phyloP scores from a whole-genome alignment of 1,140 invertebrate genomes.

The Manduca sexta region DNA sequence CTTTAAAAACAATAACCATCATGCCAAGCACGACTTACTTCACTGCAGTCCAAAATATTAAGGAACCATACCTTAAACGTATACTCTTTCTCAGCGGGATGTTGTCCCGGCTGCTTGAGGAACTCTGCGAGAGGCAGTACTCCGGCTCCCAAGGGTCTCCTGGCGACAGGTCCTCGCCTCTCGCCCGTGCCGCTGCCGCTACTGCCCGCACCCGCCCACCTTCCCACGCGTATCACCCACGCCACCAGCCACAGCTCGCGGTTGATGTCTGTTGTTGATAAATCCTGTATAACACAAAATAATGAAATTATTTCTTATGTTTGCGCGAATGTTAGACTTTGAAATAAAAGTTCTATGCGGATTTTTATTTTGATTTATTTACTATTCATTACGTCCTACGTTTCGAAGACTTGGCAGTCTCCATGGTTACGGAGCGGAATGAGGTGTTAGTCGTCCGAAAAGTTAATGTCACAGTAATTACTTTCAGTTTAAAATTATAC shows the following conservation, averaged over 20 bases:
- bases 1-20: no score
- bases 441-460: no score
- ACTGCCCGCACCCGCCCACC: constrained; percentile 88
- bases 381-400: no score
- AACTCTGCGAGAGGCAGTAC: constrained; percentile 80
- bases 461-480: no score
- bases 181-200: constrained; percentile 79
- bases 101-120: constrained; percentile 75
- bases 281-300: constrained; percentile 59
- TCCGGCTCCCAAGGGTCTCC: constrained; percentile 88
- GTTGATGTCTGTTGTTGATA: constrained; percentile 86
- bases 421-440: no score
- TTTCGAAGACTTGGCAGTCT: no score
- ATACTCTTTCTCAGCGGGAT: constrained; percentile 80
- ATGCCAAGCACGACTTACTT: background rate
- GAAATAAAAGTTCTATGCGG: no score
- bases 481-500: no score
- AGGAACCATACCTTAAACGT: constrained; percentile 70
- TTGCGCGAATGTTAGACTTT: no score
- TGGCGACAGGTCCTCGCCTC: constrained; percentile 62
- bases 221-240: constrained; percentile 90
- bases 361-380: no score
- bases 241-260: constrained; percentile 90
- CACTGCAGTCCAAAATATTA: background rate
- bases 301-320: no score